Percentiles rank a stretch among this genome's conserved stretches.
Evolutionary conservation across 2,113 vertebrate genomes (phyloP).

Genomic region (Zapus hudsonius): DNA sequence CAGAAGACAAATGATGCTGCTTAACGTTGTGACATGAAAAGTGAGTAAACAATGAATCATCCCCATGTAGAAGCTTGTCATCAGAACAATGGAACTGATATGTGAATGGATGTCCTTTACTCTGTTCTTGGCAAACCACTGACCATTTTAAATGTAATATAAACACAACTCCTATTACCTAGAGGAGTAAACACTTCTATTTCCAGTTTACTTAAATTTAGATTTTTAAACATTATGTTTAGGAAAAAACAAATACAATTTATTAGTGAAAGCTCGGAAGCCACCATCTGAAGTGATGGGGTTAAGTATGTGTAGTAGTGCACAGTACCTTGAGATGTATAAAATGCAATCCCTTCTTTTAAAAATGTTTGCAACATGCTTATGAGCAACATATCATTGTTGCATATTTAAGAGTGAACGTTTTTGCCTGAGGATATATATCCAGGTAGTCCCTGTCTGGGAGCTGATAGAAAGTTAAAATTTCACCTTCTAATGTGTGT

Average conservation of each 20-base stretch:
- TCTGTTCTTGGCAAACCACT: constrained; percentile 68
- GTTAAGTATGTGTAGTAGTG: neutral
- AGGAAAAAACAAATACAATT: neutral
- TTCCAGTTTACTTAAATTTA: neutral
- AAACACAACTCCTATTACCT: constrained; percentile 14
- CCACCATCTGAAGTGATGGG: neutral
- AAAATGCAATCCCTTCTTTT: neutral
- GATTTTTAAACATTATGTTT: neutral
- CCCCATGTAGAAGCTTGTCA: constrained; percentile 68
- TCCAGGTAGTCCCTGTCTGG: neutral
- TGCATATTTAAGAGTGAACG: neutral
- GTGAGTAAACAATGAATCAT: constrained; percentile 74
- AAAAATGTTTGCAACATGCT: constrained; percentile 3
- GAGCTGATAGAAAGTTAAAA: neutral
- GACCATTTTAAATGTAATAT: constrained; percentile 29
- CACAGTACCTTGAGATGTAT: neutral
- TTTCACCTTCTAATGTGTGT: neutral
- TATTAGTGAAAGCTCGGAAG: neutral
- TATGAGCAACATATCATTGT: neutral
- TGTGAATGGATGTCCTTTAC: constrained; percentile 69
- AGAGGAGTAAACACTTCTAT: neutral
- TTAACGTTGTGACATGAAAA: constrained; percentile 75
- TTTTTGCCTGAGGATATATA: neutral
- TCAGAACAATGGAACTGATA: constrained; percentile 66
- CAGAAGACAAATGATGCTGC: constrained; percentile 76